These are phyloP conservation scores for Euthynnus affinis DNA, from an alignment of 2,797 vertebrate genomes.

Conservation along the genomic window DNA sequence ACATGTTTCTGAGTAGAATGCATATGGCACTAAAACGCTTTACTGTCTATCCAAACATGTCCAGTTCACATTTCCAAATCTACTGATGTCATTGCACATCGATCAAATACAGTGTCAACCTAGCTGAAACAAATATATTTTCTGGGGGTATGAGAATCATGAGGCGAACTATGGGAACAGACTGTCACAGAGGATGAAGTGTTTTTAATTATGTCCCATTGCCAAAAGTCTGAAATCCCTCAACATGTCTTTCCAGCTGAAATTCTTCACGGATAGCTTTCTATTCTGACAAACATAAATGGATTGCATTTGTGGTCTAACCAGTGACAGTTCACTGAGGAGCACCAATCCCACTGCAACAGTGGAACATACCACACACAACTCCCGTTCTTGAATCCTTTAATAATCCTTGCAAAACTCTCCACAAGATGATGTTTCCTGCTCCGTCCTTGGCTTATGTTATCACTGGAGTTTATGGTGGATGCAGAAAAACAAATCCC, in stretches of 20 bases:
- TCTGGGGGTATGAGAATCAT: slow-evolving; percentile 35
- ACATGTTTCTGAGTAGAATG: slow-evolving; percentile 70
- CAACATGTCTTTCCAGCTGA: slow-evolving; percentile 50
- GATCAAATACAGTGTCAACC: slow-evolving; percentile 56
- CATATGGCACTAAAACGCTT: slow-evolving; percentile 53
- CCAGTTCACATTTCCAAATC: slow-evolving; percentile 59
- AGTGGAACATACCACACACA: slow-evolving; percentile 45
- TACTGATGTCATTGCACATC: slow-evolving; percentile 72
- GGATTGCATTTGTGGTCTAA: slow-evolving; percentile 62
- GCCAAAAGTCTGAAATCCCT: slow-evolving; percentile 55
- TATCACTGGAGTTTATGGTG: slow-evolving; percentile 53
- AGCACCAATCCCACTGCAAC: slow-evolving; percentile 30
- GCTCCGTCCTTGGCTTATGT: slow-evolving; percentile 48
- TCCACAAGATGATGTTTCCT: slow-evolving; percentile 59
- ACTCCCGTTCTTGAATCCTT: slow-evolving; percentile 40
- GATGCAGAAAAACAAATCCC: slow-evolving; percentile 62
- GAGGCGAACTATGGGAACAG: slow-evolving; percentile 49
- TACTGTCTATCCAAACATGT: slow-evolving; percentile 64
- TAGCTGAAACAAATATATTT: slow-evolving; percentile 45
- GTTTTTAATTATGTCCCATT: slow-evolving; percentile 70
- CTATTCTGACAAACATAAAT: slow-evolving; percentile 55
- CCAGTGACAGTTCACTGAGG: slow-evolving; percentile 53
- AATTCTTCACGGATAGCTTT: slow-evolving; percentile 39
- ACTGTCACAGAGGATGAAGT: slow-evolving; percentile 35
- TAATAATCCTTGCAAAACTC: slow-evolving; percentile 50